Base-by-base conservation (phyloP, 1,140 invertebrate genomes). In the Orchesella cincta region DNA sequence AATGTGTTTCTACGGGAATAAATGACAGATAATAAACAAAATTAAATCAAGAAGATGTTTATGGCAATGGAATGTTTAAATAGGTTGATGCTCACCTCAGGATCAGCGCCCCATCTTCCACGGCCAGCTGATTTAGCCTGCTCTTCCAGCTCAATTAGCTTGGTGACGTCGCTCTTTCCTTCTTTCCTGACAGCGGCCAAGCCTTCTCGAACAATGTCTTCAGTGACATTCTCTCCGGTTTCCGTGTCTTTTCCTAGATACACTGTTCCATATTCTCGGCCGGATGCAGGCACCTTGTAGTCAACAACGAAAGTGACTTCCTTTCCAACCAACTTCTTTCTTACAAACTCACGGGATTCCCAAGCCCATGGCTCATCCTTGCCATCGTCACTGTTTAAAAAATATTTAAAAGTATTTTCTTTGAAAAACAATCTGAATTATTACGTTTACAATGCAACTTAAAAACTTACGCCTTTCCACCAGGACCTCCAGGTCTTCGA, bases 341-440 rank as follows among this genome's bases (percentile, higher is more conserved):
- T 88, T 34, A 99, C 86, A 85, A 92, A 98, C 87, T 99, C 97
- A 77, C 97, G 89, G 0, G 96, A 93, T 86, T 98, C 96, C 95
- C 96, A 99, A 0, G 95, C 96, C 88, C 90, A 99, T 8, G 96
- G 93, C 86, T 97, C 94, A 87, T 97, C 96, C 85, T 91, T 92
- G 71, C 91, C 91, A 84, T 91, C 91, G 77, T 91, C 89, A 29
- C 80, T 83, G 83, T 88, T 88, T 81, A 33, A 83, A 80, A 79
- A 77, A 75, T 18, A 76, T 76, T n/a, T n/a, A n/a, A n/a, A n/a
- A n/a, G n/a, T n/a, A n/a, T n/a, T n/a, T n/a, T n/a, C n/a, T n/a
- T n/a, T n/a, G n/a, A n/a, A n/a, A n/a, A n/a, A n/a, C n/a, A n/a
- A n/a, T n/a, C n/a, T n/a, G n/a, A n/a, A n/a, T n/a, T n/a, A n/a